Base-by-base conservation (phyloP, 2,113 vertebrate species). In the Lagopus leucura region DNA sequence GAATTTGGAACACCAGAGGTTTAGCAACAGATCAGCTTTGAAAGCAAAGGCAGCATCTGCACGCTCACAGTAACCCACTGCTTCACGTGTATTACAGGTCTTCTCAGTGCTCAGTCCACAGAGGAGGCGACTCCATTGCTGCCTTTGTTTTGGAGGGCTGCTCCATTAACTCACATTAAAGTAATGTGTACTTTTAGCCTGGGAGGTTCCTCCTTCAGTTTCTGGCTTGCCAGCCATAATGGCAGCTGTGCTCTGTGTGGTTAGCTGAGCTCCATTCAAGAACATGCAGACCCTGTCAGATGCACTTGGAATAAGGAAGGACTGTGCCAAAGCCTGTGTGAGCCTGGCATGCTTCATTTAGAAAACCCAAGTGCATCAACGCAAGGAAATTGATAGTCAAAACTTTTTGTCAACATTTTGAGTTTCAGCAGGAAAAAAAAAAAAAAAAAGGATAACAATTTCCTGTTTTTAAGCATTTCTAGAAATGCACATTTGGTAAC, bases 401-500 rank as follows among this genome's bases (percentile, higher is more conserved):
- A 91, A 67, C 17, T 58, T 85, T 60, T 43, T 60, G 87, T 89
- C 84, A 80, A 77, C 52, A 50, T 66, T 83, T 60, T 57, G 75
- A 80, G 76, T 91, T 94, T 91, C 34, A 73, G 63, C 43, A 72
- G 48, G 60, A 40, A 3, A 18, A 52, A 38, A 76, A 28, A 12
- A 40, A 40, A 3, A 18, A 52, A 38, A 76, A 32, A 8, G 42
- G 74, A 71, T 71, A 52, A 89, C 32, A 18, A 61, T 91, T 93
- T 92, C 94, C 96, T 97, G 95, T n/a, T 95, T 93, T 95, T 66
- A 95, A 96, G 94, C 91, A 74, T 91, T 92, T 92, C 91, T 93
- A 95, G 91, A 94, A 92, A 92, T 75, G 89, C 76, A 69, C 3
- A 34, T 63, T 91, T 58, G 85, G 87, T 90, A 92, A 92, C 36